phyloP scores from a whole-genome alignment of 2,113 vertebrate species.

The Pionites leucogaster region DNA sequence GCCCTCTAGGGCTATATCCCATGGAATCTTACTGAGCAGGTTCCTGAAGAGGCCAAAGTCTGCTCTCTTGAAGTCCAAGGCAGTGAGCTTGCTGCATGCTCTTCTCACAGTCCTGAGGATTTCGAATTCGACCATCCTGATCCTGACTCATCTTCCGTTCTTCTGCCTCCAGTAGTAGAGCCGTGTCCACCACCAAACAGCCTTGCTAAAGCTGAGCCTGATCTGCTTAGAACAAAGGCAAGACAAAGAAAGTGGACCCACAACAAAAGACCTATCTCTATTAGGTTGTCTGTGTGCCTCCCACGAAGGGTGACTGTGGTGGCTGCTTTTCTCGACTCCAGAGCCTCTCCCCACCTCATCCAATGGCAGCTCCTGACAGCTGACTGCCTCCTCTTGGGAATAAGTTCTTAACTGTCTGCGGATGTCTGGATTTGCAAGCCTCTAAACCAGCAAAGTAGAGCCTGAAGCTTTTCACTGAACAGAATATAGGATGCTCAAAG shows the following conservation, averaged over 20 bases:
- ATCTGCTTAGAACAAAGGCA: neutral
- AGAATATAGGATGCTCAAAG: neutral
- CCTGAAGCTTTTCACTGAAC: neutral
- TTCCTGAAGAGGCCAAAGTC: too few species aligned
- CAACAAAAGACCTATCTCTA: neutral
- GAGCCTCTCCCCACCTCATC: neutral
- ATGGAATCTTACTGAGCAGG: too few species aligned
- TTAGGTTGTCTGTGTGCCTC: neutral
- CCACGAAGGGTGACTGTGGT: neutral
- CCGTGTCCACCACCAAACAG: neutral
- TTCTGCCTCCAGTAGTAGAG: neutral
- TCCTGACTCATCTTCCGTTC: slow-evolving; percentile 6
- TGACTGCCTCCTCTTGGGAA: neutral
- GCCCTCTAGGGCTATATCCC: too few species aligned
- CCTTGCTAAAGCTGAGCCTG: neutral
- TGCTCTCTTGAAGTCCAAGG: too few species aligned
- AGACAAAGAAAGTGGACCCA: neutral
- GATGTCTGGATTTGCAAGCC: neutral
- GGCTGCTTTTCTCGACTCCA: neutral
- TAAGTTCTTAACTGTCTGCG: neutral
- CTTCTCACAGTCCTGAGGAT: too few species aligned
- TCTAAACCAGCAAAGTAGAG: neutral
- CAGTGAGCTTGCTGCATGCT: too few species aligned
- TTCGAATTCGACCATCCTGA: neutral
- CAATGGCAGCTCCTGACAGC: neutral